Conservation (phyloP, 2,888 invertebrate genomes). For the Oegoconia quadripuncta region DNA sequence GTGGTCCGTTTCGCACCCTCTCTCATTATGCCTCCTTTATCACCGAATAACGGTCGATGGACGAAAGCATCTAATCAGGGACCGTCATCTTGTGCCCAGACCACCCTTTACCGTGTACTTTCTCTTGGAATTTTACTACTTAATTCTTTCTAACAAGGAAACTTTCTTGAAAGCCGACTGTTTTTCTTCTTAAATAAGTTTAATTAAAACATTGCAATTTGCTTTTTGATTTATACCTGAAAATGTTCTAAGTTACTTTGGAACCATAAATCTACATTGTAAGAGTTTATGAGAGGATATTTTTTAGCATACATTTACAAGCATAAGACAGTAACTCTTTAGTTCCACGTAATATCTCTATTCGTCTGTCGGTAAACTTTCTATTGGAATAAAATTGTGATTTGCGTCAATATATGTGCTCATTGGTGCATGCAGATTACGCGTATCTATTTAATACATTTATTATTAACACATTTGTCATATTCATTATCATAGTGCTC, state of each 20-base stretch:
- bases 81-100: constrained; percentile 21
- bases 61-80: constrained; percentile 28
- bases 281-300: no score
- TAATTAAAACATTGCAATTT: constrained; percentile 35
- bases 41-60: constrained; percentile 24
- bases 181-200: constrained; percentile 24
- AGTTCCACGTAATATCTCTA: no score
- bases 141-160: constrained; percentile 32
- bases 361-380: no score
- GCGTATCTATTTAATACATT: no score
- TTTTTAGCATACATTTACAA: no score
- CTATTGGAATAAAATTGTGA: no score
- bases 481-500: no score
- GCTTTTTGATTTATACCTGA: constrained; percentile 18
- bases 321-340: no score
- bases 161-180: constrained; percentile 27
- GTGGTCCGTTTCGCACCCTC: constrained; percentile 18
- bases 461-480: no score
- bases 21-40: constrained; percentile 30
- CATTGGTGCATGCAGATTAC: no score
- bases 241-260: background rate
- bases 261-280: no score
- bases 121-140: constrained; percentile 23
- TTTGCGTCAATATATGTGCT: no score
- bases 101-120: constrained; percentile 19